Conservation (phyloP, 2,888 invertebrate genomes). For the Parnassius glacialis region DNA sequence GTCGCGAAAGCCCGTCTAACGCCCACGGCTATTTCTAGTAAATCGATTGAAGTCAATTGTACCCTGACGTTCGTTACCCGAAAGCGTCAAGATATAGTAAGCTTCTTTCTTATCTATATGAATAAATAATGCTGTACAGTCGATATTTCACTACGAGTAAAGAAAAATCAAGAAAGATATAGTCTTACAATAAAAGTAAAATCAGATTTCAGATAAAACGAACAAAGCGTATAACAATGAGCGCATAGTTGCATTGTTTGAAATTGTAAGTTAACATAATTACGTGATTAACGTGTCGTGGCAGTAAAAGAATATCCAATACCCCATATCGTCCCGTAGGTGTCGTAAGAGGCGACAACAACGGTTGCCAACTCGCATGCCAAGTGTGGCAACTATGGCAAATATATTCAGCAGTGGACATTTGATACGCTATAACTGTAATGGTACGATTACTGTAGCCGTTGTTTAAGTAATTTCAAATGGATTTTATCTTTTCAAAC, state of each 20-base stretch:
- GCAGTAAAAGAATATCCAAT: too few relatives aligned
- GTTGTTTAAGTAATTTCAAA: constrained; percentile 62
- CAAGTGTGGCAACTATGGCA: too few relatives aligned
- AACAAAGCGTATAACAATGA: constrained; percentile 59
- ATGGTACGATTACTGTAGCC: constrained; percentile 46
- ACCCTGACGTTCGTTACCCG: constrained; percentile 29
- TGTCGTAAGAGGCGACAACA: too few relatives aligned
- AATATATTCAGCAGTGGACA: too few relatives aligned
- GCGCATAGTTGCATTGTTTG: constrained; percentile 61
- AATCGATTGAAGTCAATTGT: constrained; percentile 55
- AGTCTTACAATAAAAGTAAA: neutral
- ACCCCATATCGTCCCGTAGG: too few relatives aligned
- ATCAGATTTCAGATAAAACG: constrained; percentile 38
- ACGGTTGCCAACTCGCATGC: too few relatives aligned
- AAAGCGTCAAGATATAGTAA: constrained; percentile 28
- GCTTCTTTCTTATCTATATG: neutral
- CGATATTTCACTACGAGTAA: too few relatives aligned
- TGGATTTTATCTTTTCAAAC: constrained; percentile 38
- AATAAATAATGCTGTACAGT: neutral
- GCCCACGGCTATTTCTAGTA: constrained; percentile 62
- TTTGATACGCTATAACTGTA: too few relatives aligned
- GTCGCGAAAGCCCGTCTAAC: constrained; percentile 44
- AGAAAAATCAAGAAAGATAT: neutral
- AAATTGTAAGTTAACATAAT: constrained; percentile 66
- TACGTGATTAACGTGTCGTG: too few relatives aligned